Evolutionary conservation across 2,113 vertebrate genomes (phyloP).

Genomic region (Atherinomorus stipes): DNA sequence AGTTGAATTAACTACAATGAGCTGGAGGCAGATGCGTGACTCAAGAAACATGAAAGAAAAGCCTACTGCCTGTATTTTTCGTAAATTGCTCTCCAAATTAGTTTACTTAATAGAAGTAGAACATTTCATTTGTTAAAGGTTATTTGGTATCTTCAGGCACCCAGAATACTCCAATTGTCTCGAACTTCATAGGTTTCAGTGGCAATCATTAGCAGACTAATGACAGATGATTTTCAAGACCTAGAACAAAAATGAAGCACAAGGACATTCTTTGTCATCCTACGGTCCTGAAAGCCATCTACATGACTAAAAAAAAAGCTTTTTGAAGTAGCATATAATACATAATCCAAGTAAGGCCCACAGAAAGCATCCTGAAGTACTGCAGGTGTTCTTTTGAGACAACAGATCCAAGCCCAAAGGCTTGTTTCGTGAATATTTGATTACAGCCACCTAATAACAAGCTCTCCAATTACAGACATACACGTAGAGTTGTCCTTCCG

Average conservation of each 20-base stretch:
- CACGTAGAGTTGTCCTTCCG: neutral
- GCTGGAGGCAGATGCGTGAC: conserved; percentile 68
- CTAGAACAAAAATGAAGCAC: conserved; percentile 40
- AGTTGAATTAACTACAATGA: conserved; percentile 45
- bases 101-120: conserved; percentile 67
- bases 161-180: conserved; percentile 72
- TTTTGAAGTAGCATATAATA: conserved; percentile 65
- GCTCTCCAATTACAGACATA: conserved; percentile 17
- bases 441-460: conserved; percentile 8
- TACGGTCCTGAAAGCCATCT: conserved; percentile 33
- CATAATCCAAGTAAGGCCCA: conserved; percentile 29
- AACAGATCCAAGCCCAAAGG: conserved; percentile 41
- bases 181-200: conserved; percentile 71
- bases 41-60: conserved; percentile 68
- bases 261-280: conserved; percentile 54
- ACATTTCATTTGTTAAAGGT: conserved; percentile 75
- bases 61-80: conserved; percentile 59
- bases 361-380: conserved; percentile 44
- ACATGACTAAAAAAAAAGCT: conserved; percentile 29
- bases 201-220: conserved; percentile 76
- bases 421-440: conserved; percentile 47
- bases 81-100: conserved; percentile 65
- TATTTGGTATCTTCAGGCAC: conserved; percentile 78
- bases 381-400: conserved; percentile 58
- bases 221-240: conserved; percentile 67